A percentile compares a stretch with the other conserved stretches of the same genome.
Conservation (phyloP, 2,888 invertebrate genomes). For the Mythimna ferrago region DNA sequence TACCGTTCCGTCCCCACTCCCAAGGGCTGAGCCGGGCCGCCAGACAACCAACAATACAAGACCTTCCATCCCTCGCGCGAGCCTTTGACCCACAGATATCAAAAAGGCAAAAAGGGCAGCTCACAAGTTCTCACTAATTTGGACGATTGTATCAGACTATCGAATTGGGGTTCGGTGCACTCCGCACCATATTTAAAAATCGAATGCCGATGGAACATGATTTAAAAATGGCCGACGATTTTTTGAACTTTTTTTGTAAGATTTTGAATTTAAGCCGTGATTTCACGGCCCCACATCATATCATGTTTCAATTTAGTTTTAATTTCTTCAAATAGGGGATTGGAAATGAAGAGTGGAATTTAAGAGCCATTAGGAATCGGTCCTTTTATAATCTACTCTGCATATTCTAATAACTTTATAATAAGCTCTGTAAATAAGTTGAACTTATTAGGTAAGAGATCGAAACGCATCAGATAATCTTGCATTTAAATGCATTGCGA, state of each 20-base stretch:
- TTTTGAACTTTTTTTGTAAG: conserved; percentile 58
- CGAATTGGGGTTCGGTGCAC: conserved; percentile 87
- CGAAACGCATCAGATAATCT: conserved; percentile 72
- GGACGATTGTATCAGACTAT: conserved; percentile 80
- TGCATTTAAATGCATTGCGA: conserved; percentile 83
- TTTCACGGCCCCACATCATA: conserved; percentile 67
- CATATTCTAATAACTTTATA: conserved; percentile 77
- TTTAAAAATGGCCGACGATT: conserved; percentile 82
- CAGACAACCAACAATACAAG: conserved; percentile 73
- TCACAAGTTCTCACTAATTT: conserved; percentile 73
- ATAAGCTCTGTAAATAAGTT: conserved; percentile 72
- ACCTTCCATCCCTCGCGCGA: conserved; percentile 72
- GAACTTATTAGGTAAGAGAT: conserved; percentile 69
- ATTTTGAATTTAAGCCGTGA: conserved; percentile 61
- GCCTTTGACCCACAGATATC: conserved; percentile 61
- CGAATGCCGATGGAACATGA: conserved; percentile 81
- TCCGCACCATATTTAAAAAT: conserved; percentile 87
- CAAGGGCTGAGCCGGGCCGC: conserved; percentile 80
- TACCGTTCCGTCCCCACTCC: conserved; percentile 86
- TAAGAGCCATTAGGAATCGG: conserved; percentile 60
- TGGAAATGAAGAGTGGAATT: conserved; percentile 62
- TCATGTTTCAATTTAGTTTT: conserved; percentile 73
- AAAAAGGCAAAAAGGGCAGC: conserved; percentile 67
- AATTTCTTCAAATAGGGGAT: conserved; percentile 65
- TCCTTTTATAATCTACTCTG: conserved; percentile 53